phyloP scores from a whole-genome alignment of 2,797 vertebrate genomes.

The Enteromius fasciolatus region DNA sequence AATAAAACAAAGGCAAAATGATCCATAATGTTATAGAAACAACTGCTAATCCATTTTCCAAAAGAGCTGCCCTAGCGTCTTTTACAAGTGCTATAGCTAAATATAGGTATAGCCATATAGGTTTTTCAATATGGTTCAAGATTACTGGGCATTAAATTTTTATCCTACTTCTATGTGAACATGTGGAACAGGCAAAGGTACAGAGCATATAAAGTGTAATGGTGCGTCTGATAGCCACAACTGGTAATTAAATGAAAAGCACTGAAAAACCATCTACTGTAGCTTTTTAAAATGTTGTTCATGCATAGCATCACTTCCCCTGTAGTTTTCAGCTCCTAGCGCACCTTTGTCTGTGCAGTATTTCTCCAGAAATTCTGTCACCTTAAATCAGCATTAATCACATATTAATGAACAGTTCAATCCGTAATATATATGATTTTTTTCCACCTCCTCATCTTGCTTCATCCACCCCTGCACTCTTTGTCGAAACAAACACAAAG shows the following conservation, averaged over 20 bases:
- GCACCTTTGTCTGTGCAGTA: neutral
- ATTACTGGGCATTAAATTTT: neutral
- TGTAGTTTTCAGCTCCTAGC: neutral
- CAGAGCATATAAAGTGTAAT: constrained; percentile 1
- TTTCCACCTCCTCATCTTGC: constrained; percentile 16
- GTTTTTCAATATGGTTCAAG: neutral
- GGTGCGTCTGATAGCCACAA: constrained; percentile 4
- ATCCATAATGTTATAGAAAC: neutral
- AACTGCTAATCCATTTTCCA: neutral
- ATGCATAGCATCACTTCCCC: neutral
- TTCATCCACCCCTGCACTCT: constrained; percentile 11
- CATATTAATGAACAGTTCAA: neutral
- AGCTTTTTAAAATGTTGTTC: constrained; percentile 19
- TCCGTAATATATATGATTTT: neutral
- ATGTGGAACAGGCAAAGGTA: too few relatives aligned
- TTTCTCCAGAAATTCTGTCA: neutral
- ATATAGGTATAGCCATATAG: too few relatives aligned
- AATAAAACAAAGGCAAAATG: neutral
- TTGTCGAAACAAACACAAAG: constrained; percentile 27
- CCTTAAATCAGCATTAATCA: neutral
- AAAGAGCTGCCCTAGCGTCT: neutral
- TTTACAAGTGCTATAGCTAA: neutral
- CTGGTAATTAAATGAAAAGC: neutral
- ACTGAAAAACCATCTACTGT: neutral
- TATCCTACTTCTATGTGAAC: neutral